phyloP scores from a whole-genome alignment of 1,140 invertebrate genomes.

The Chrysoperla carnea region DNA sequence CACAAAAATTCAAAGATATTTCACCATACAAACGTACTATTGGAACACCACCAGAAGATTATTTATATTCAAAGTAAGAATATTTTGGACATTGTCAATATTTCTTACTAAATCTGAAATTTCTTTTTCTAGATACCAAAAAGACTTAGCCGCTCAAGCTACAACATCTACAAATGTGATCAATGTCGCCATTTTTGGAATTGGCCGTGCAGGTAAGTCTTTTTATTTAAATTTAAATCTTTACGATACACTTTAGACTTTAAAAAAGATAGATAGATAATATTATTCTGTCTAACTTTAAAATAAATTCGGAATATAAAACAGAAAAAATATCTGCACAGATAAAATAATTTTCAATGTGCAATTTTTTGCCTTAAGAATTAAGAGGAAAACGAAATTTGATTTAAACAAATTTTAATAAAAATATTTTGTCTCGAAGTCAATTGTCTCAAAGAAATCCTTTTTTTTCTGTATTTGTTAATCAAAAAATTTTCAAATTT shows the following conservation, averaged over 20 bases:
- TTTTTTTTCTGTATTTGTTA: too few relatives aligned
- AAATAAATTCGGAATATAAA: too few relatives aligned
- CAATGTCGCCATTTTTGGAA: constrained; percentile 33
- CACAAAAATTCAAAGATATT: not conserved
- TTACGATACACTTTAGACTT: not conserved
- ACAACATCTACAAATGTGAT: not conserved
- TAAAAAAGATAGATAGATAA: too few relatives aligned
- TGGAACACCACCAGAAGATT: not conserved
- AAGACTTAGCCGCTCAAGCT: not conserved
- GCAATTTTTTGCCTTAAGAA: too few relatives aligned
- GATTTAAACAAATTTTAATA: too few relatives aligned
- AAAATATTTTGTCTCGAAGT: too few relatives aligned
- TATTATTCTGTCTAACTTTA: too few relatives aligned
- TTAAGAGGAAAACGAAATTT: too few relatives aligned
- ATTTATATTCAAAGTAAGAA: not conserved
- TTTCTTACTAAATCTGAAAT: not conserved
- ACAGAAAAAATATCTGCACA: too few relatives aligned
- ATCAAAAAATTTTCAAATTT: too few relatives aligned
- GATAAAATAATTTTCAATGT: too few relatives aligned
- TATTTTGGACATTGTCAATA: not conserved
- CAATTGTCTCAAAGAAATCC: too few relatives aligned
- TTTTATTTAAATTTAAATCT: not conserved
- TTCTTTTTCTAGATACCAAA: not conserved
- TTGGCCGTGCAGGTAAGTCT: constrained; percentile 31
- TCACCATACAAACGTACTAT: not conserved